Evolutionary conservation across 2,797 vertebrate species (phyloP).

Genomic region (Sebastes trivittatus): DNA sequence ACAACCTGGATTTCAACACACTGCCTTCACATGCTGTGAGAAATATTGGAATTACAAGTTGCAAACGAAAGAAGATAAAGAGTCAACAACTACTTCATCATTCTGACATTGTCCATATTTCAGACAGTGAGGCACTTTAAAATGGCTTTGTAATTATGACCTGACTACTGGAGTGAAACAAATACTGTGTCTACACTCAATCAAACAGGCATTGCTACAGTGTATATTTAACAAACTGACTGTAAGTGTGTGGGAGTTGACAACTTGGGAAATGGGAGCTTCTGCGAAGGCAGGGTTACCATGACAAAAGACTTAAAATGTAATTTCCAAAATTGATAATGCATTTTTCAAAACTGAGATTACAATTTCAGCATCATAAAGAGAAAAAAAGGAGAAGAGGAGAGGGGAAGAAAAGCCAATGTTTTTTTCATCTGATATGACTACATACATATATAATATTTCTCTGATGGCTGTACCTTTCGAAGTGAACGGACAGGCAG

Average conservation of each 20-base stretch:
- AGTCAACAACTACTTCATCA: background rate
- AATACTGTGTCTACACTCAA: background rate
- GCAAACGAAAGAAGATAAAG: background rate
- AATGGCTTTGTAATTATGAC: slow-evolving; percentile 5
- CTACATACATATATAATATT: background rate
- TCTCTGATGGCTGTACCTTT: slow-evolving; percentile 86
- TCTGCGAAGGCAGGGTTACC: background rate
- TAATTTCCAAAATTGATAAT: background rate
- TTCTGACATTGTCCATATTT: background rate
- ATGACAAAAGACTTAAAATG: background rate
- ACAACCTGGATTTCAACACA: background rate
- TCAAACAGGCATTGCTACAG: background rate
- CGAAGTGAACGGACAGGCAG: slow-evolving; percentile 94
- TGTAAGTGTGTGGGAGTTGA: background rate
- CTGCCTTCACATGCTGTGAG: slow-evolving; percentile 6
- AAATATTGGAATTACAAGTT: background rate
- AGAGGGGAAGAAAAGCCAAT: background rate
- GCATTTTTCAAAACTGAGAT: background rate
- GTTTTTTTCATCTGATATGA: too few relatives aligned
- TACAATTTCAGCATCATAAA: background rate
- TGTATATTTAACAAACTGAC: background rate
- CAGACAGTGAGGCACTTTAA: background rate
- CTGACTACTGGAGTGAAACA: background rate
- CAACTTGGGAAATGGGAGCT: background rate
- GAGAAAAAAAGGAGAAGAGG: background rate